Percentiles rank a stretch among this genome's conserved stretches.
Evolutionary conservation across 1,140 invertebrate species (phyloP).

Genomic region (Lycorma delicatula): DNA sequence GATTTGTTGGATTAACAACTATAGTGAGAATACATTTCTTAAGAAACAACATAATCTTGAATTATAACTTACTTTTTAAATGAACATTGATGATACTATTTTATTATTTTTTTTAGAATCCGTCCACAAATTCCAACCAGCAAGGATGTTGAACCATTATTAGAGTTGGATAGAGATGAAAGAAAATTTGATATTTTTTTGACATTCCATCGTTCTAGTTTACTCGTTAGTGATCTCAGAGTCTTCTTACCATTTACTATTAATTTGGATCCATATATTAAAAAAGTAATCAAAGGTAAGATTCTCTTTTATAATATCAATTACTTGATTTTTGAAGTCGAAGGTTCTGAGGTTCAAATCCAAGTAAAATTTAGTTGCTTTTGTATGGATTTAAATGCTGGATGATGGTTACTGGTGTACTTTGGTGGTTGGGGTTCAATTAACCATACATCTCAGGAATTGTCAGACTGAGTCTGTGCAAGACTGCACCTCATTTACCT

Average conservation of each 20-base stretch:
- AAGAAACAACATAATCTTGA: no score
- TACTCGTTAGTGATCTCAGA: slow-evolving; percentile 79
- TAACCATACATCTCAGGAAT: no score
- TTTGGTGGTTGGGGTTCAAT: no score
- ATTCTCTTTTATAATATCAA: neutral
- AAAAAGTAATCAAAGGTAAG: slow-evolving; percentile 87
- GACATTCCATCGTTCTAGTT: slow-evolving; percentile 70
- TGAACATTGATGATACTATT: neutral
- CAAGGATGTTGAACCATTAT: slow-evolving; percentile 78
- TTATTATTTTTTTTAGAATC: slow-evolving; percentile 46
- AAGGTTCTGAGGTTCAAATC: no score
- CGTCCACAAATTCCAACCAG: slow-evolving; percentile 69
- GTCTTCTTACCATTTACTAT: slow-evolving; percentile 95
- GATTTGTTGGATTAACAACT: neutral
- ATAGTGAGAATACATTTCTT: neutral
- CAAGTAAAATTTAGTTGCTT: no score
- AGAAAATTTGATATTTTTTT: slow-evolving; percentile 90
- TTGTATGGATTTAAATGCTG: no score
- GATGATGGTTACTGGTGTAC: no score
- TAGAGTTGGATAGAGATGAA: slow-evolving; percentile 89
- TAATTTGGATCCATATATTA: slow-evolving; percentile 91
- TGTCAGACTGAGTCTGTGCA: no score
- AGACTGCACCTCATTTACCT: no score
- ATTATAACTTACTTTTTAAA: no score
- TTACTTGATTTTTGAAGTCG: no score